Conservation (phyloP, 2,113 vertebrate genomes). For the Myrmecophaga tridactyla region DNA sequence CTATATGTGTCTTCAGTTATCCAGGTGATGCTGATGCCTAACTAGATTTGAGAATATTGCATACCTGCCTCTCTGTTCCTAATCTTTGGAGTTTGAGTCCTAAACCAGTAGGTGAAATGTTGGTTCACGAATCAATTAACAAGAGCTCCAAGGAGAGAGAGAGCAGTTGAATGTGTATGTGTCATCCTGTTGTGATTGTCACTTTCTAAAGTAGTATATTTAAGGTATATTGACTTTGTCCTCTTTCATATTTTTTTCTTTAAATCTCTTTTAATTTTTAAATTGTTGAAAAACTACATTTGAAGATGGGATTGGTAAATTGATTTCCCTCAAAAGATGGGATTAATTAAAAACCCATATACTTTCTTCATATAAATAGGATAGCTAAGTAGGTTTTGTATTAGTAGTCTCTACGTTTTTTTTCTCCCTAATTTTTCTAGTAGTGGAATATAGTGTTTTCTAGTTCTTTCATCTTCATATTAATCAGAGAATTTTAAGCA, state of each 20-base stretch:
- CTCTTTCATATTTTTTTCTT: constrained; percentile 14
- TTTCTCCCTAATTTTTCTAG: not conserved
- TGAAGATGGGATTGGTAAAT: not conserved
- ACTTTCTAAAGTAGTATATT: not conserved
- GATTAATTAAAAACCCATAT: not conserved
- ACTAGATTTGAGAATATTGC: not conserved
- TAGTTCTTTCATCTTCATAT: not conserved
- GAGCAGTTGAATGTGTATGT: not conserved
- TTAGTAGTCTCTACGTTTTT: not conserved
- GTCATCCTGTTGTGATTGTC: not conserved
- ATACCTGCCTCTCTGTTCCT: not conserved
- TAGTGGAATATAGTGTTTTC: not conserved
- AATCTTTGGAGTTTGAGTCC: not conserved
- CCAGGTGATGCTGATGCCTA: not conserved
- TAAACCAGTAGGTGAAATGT: not conserved
- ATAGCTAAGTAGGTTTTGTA: not conserved
- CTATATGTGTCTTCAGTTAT: not conserved
- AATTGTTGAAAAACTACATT: not conserved
- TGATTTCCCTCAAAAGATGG: not conserved
- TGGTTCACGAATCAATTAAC: not conserved
- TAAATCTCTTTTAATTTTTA: constrained; percentile 19
- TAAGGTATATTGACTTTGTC: not conserved
- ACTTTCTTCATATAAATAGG: not conserved
- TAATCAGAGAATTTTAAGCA: not conserved
- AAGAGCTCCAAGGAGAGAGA: not conserved